phyloP scores from a whole-genome alignment of 2,888 invertebrate species.

The Ophonus ardosiacus region DNA sequence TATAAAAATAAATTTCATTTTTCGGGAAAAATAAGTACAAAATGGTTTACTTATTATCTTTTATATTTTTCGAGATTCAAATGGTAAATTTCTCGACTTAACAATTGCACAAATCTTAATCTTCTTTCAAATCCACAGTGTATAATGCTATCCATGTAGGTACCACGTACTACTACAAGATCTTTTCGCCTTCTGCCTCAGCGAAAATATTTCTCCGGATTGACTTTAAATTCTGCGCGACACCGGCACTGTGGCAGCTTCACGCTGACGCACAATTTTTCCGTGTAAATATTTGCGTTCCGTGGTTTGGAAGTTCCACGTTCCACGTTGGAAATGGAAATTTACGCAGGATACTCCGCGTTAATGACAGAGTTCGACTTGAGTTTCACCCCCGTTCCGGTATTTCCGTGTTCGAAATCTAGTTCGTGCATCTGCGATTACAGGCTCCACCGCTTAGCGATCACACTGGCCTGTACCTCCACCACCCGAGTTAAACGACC shows the following conservation, averaged over 20 bases:
- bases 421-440: conserved; percentile 56
- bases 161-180: too few species aligned
- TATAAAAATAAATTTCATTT: too few species aligned
- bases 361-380: conserved; percentile 34
- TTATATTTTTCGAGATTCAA: too few species aligned
- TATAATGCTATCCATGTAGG: too few species aligned
- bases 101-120: too few species aligned
- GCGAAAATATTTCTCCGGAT: not conserved
- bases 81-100: too few species aligned
- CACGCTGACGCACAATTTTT: conserved; percentile 14
- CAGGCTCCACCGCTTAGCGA: not conserved
- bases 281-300: conserved; percentile 26
- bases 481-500: conserved; percentile 45
- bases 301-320: conserved; percentile 7
- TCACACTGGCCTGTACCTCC: not conserved
- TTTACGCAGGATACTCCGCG: conserved; percentile 22
- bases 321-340: conserved; percentile 9
- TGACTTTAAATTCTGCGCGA: not conserved
- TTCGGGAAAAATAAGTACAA: too few species aligned
- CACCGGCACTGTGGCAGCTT: not conserved
- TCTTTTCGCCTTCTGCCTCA: not conserved
- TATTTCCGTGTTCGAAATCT: conserved; percentile 54
- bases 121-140: too few species aligned
- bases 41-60: too few species aligned
- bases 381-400: conserved; percentile 11